Base-by-base conservation (phyloP, 2,888 invertebrate genomes). In the Cybosia mesomella region DNA sequence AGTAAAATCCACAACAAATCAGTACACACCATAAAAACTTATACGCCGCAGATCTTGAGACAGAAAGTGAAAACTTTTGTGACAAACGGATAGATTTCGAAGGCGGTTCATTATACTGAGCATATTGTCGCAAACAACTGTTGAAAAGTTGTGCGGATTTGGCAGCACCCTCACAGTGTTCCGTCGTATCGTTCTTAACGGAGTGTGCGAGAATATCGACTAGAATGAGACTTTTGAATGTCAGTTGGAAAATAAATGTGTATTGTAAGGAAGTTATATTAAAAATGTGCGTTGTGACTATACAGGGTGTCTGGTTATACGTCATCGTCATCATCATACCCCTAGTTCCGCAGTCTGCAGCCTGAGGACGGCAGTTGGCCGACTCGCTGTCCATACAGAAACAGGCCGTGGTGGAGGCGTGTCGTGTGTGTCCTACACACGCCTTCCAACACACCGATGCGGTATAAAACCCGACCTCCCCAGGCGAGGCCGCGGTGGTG, bases 41-140 rank as follows among this genome's bases (percentile, higher is more conserved):
- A n/a, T 61, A 57, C 22, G 58, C 70, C 64, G 43, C 68, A 63
- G 68, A 78, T 71, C 63, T 75, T 59, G 64, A 22, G 60, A 63
- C 63, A 36, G 77, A 71, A 76, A 76, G 72, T 66, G 64, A 15
- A 64, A 81, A 80, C 73, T 80, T n/a, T 81, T 73, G 69, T 73
- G 81, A 76, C 76, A 73, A 81, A 81, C 72, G 66, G 61, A 43
- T 71, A 61, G 60, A 68, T 66, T 59, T 70, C 55, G 58, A 70
- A 73, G 75, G 67, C 71, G 57, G 68, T 80, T 79, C 81, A 76
- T 81, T 80, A 81, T 74, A 66, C 72, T 73, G 64, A 65, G 76
- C 76, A 68, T 67, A 62, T 66, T 54, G 36, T 71, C 53, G 59
- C 57, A 71, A 79, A 76, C 75, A 75, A 80, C 67, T 58, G 74